A percentile compares a stretch with the other conserved stretches of the same genome.
These are phyloP conservation scores for Edolisoma coerulescens DNA, from an alignment of 2,113 vertebrate species.

Conservation along the genomic window DNA sequence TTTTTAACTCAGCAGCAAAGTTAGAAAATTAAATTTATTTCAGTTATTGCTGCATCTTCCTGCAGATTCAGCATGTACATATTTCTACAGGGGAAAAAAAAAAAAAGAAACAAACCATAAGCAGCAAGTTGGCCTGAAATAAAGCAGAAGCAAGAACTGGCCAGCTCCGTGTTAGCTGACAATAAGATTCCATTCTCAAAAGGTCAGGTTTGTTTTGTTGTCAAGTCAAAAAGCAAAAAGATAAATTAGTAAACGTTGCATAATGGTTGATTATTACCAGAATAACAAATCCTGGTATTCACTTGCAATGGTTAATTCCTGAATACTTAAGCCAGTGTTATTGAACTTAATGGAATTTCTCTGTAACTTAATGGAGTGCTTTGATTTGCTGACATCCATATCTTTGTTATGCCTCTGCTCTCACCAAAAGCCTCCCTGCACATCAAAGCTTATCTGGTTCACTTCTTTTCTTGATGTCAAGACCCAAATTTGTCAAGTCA, in stretches of 20 bases:
- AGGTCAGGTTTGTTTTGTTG: not conserved
- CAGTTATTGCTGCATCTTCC: not conserved
- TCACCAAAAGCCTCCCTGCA: not conserved
- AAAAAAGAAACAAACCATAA: not conserved
- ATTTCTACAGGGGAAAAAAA: not conserved
- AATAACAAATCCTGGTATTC: not conserved
- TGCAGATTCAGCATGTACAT: not conserved
- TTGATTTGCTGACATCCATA: not conserved
- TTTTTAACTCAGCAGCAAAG: not conserved
- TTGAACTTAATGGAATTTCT: not conserved
- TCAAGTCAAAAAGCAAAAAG: not conserved
- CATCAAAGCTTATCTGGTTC: not conserved
- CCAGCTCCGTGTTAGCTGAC: not conserved
- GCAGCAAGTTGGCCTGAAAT: not conserved
- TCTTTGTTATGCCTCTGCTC: not conserved
- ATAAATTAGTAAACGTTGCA: not conserved
- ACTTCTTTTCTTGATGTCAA: not conserved
- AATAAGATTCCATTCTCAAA: not conserved
- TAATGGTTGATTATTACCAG: not conserved
- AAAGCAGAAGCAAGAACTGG: not conserved
- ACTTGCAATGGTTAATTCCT: not conserved
- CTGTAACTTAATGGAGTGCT: not conserved
- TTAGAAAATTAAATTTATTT: not conserved
- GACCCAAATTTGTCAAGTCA: not conserved
- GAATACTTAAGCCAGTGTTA: rapidly evolving